Conservation (phyloP, 2,113 vertebrate species). For the Mormoops blainvillei region DNA sequence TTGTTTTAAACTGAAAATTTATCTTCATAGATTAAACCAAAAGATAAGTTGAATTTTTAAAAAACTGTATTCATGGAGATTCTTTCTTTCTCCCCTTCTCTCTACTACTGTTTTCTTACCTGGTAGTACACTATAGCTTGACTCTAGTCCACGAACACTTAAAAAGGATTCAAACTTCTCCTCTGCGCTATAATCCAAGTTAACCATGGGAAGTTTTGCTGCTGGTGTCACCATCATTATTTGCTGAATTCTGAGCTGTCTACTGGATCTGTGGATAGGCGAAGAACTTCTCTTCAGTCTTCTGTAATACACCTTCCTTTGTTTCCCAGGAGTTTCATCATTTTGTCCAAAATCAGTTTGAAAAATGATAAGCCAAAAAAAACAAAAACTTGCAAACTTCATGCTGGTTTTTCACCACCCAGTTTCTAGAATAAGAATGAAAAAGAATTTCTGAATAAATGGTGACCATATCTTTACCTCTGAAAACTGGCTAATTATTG, state of each 20-base stretch:
- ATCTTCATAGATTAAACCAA: not conserved
- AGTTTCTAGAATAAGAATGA: constrained; percentile 60
- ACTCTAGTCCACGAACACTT: constrained; percentile 80
- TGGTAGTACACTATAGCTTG: constrained; percentile 88
- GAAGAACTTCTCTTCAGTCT: constrained; percentile 45
- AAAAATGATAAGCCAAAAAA: constrained; percentile 75
- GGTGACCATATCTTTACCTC: constrained; percentile 1
- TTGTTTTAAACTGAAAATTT: not conserved
- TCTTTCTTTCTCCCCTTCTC: not conserved
- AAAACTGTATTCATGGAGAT: not conserved
- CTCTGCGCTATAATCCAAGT: constrained; percentile 70
- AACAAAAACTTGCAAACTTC: constrained; percentile 79
- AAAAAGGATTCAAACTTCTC: constrained; percentile 81
- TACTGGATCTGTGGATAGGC: not conserved
- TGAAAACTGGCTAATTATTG: not conserved
- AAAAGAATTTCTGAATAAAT: constrained; percentile 31
- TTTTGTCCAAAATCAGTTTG: constrained; percentile 69
- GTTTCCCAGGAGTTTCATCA: constrained; percentile 65
- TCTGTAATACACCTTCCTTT: constrained; percentile 24
- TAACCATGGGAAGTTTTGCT: constrained; percentile 58
- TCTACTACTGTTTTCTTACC: constrained; percentile 79
- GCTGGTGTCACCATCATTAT: not conserved
- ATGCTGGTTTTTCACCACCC: constrained; percentile 72
- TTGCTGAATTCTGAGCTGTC: not conserved
- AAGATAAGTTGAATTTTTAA: not conserved